Evolutionary conservation across 2,888 invertebrate species (phyloP), one percentile per base, ranked within the genome.

Genomic region (Cinara cedri): DNA sequence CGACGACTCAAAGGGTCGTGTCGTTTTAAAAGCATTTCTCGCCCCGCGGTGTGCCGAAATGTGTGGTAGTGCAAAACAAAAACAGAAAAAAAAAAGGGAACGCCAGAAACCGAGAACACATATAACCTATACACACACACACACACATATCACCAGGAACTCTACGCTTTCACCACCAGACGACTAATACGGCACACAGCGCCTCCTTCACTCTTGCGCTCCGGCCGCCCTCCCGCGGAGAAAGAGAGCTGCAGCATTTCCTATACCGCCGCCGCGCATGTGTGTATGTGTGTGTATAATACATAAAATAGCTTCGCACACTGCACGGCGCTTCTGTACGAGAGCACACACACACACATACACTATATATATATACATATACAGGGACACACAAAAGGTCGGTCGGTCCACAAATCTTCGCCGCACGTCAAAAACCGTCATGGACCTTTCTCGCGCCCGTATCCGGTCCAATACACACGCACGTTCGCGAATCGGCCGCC

Each of bases 21-120:
- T 76, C 76, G 76, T 66, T 76, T 76, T 76, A 76, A 76, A 68
- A 76, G 76, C 76, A 76, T 76, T 76, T 76, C 66, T 76, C 76
- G 57, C 66, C 76, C 63, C 54, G 42, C 19, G 19, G n/a, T 16
- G 16, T 14, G 21, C 6, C 6, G 34, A 34, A 34, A 6, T 46
- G 72, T 16, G 24, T 21, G 34, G n/a, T n/a, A 42, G 55, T 21
- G 24, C 11, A 26, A 34, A 6, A 6, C 54, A 51, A 65, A 75
- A 75, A 34, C 3, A 34, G 6, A 34, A n/a, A 34, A 34, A 34
- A 34, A 34, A 4, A 75, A 75, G 11, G 44, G 74, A 51, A 62
- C 21, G 14, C 26, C 19, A 21, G 26, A 6, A 1, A 44, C 21
- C 10, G 26, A n/a, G 68, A 51, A 49, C 6, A 34, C 34, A 60